phyloP scores from a whole-genome alignment of 2,797 vertebrate genomes.

The Pseudotriccus pelzelni region DNA sequence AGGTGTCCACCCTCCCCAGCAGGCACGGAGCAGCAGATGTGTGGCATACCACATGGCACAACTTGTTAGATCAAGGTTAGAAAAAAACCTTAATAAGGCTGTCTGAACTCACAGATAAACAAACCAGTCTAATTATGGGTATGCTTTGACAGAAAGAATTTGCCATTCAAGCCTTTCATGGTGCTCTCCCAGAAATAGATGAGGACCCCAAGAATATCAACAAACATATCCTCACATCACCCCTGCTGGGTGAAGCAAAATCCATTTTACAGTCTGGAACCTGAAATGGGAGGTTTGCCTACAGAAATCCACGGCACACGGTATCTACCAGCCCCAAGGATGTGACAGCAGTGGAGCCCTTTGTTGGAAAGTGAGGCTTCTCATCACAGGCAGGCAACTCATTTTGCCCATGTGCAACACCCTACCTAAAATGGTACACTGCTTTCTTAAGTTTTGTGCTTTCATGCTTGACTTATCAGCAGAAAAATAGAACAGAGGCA shows the following conservation, averaged over 20 bases:
- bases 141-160: background rate
- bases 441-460: background rate
- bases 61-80: slow-evolving; percentile 1
- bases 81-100: background rate
- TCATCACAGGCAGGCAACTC: background rate
- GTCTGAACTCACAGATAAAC: background rate
- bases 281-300: background rate
- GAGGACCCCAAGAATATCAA: background rate
- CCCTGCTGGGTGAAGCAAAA: background rate
- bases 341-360: background rate
- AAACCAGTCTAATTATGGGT: background rate
- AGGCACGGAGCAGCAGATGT: background rate
- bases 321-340: background rate
- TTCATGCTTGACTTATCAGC: background rate
- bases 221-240: background rate
- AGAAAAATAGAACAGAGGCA: background rate
- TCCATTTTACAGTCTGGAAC: background rate
- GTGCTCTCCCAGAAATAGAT: background rate
- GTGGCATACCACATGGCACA: background rate
- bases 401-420: background rate
- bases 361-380: background rate
- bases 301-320: background rate
- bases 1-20: background rate
- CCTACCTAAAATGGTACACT: background rate
- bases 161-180: background rate